Evolutionary conservation across 2,797 vertebrate species (phyloP).

Genomic region (Tenualosa ilisha): DNA sequence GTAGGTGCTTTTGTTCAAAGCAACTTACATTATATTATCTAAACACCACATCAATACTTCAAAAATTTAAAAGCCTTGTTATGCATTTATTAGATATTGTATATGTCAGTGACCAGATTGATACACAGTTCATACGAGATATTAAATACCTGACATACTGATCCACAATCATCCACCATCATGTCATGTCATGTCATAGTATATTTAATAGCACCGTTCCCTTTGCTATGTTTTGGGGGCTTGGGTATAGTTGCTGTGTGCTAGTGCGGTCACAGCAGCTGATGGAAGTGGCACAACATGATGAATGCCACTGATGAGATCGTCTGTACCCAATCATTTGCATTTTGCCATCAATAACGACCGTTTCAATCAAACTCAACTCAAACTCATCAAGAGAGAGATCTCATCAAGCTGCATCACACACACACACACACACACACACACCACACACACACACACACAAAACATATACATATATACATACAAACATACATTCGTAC

Average conservation of each 20-base stretch:
- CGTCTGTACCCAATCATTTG: constrained; percentile 16
- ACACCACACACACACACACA: constrained; percentile 19
- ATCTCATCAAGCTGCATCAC: constrained; percentile 50
- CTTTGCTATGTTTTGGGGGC: background rate
- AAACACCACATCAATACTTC: too few species aligned
- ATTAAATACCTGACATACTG: too few species aligned
- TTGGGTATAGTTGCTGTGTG: background rate
- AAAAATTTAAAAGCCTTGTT: too few species aligned
- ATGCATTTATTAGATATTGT: too few species aligned
- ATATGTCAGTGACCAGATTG: too few species aligned
- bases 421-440: constrained; percentile 25
- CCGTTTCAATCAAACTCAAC: constrained; percentile 9
- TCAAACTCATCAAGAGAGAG: constrained; percentile 50
- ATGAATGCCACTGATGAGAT: constrained; percentile 9
- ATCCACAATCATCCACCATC: background rate
- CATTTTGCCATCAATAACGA: constrained; percentile 20
- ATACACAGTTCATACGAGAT: too few species aligned
- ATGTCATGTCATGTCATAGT: background rate
- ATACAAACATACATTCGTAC: constrained; percentile 18
- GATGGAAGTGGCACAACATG: background rate
- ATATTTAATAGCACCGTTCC: background rate
- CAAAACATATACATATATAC: constrained; percentile 6
- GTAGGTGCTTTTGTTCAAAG: too few species aligned
- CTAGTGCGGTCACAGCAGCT: background rate
- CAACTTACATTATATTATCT: too few species aligned